Base-by-base conservation (phyloP, 2,888 invertebrate species). In the Gymnosoma rotundatum region DNA sequence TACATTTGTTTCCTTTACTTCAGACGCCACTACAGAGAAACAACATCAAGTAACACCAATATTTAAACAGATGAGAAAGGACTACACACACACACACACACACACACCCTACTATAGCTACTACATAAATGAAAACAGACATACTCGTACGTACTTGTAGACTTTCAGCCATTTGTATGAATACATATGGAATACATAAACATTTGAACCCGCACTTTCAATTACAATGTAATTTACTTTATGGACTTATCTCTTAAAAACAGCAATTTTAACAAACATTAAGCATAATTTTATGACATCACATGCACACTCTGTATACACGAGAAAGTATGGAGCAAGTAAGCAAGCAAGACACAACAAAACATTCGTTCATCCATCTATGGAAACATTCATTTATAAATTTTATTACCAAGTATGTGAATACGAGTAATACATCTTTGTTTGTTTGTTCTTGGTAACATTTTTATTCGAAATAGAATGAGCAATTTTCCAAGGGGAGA, bases 281-380 rank as follows among this genome's bases (percentile, higher is more conserved):
- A 89, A 91, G 89, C 89, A 90, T 92, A 91, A 91, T 91, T 92
- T 92, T 90, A 92, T 91, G 90, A 89, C 89, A 90, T 89, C 89
- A 50, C 61, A 38, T 50, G 73, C 58, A 64, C 81, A 74, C 16
- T 20, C 61, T 38, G 18, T 2, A 48, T 25, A 64, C 58, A 78
- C 16, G 36, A 63, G 64, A 42, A 32, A 21, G 56, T 50, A 38
- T 52, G 70, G 58, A 70, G 73, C 66, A 21, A 64, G 58, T 50
- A 32, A 54, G 48, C 48, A 48, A 48, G n/a, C 48, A 48, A 48
- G 32, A 42, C 6, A 72, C 16, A 67, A 38, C 56, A 42, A 56
- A 70, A 36, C 63, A 67, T 58, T 38, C 63, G 60, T 58, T 38
- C 54, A 72, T 64, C 66, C 79, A 73, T 36, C 50, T 66, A 73